Conservation (phyloP, 2,797 vertebrate species). For the Pseudochirops corinnae region DNA sequence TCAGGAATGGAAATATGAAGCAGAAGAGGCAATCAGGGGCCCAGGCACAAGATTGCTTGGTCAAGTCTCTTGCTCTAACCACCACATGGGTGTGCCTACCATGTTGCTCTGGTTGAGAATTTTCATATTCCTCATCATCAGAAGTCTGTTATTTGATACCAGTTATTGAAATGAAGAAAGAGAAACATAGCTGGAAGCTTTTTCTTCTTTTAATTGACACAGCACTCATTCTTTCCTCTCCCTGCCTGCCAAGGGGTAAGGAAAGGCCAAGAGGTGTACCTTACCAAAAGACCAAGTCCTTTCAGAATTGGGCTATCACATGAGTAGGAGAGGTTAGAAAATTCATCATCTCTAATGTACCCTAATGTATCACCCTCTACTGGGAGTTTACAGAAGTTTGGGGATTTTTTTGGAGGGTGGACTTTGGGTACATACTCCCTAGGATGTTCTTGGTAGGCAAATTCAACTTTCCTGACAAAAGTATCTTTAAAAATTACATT, state of each 20-base stretch:
- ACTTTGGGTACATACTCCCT: not conserved
- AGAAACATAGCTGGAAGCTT: not conserved
- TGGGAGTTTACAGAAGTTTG: not conserved
- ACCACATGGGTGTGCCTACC: not conserved
- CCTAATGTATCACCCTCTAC: not conserved
- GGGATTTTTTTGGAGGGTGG: not conserved
- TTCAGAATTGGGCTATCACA: not conserved
- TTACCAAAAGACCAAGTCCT: not conserved
- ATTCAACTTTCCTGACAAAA: not conserved
- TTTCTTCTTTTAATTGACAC: not conserved
- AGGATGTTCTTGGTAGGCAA: not conserved
- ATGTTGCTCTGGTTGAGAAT: not conserved
- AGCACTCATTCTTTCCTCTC: not conserved
- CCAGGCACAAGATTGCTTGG: not conserved
- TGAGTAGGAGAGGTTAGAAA: not conserved
- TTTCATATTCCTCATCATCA: not conserved
- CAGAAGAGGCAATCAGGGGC: not conserved
- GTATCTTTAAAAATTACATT: conserved; percentile 44
- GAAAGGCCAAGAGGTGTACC: not conserved
- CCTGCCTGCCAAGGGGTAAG: not conserved
- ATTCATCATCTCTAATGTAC: not conserved
- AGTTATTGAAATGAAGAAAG: not conserved
- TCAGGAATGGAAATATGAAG: not conserved
- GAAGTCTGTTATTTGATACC: not conserved
- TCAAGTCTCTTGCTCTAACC: not conserved